Percentiles rank a stretch among this genome's conserved stretches.
phyloP scores from a whole-genome alignment of 2,113 vertebrate genomes.

The Rostratula benghalensis region DNA sequence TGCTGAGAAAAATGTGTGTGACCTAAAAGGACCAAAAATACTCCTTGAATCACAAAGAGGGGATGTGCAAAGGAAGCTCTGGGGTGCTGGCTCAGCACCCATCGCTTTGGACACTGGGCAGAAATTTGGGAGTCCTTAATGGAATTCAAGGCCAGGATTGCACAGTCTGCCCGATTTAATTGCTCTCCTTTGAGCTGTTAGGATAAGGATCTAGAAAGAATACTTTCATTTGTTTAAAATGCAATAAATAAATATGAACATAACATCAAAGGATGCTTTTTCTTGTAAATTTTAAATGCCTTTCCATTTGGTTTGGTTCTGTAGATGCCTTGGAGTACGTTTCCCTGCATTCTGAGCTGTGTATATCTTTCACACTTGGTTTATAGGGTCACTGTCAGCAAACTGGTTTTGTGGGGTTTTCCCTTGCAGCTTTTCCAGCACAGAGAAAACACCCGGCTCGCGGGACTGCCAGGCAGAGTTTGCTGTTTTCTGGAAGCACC shows the following conservation, averaged over 20 bases:
- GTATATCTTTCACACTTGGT: not conserved
- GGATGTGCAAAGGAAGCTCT: accelerated
- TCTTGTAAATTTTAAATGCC: not conserved
- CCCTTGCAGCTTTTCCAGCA: not conserved
- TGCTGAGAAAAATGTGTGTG: not conserved
- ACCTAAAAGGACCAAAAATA: not conserved
- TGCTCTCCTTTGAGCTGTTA: not conserved
- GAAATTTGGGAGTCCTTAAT: not conserved
- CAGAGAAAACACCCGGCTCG: not conserved
- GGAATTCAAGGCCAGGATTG: not conserved
- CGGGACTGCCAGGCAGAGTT: not conserved
- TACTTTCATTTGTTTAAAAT: not conserved
- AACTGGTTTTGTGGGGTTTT: not conserved
- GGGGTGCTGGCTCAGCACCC: not conserved
- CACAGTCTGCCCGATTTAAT: not conserved
- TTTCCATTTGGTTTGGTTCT: not conserved
- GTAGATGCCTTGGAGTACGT: accelerated
- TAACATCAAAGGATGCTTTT: not conserved
- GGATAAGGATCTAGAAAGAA: not conserved
- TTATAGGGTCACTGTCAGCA: not conserved
- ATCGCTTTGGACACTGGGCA: not conserved
- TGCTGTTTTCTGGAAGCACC: not conserved
- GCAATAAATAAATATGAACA: not conserved
- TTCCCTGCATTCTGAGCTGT: not conserved
- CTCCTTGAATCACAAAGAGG: accelerated